phyloP scores from a whole-genome alignment of 2,113 vertebrate genomes.

The Candoia aspera region DNA sequence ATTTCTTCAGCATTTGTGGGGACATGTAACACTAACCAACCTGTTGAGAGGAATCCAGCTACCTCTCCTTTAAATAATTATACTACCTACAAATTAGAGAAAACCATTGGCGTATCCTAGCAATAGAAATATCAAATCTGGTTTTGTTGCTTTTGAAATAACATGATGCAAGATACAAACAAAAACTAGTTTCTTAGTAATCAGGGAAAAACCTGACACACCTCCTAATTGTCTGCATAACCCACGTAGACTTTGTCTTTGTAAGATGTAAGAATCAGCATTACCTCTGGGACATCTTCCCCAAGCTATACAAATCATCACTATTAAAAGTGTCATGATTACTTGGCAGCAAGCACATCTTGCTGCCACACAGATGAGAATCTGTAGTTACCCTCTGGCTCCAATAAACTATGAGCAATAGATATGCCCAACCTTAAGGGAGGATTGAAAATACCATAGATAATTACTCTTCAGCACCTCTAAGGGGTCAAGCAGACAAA shows the following conservation, averaged over 20 bases:
- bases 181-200: conserved; percentile 71
- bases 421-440: conserved; percentile 60
- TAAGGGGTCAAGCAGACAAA: conserved; percentile 52
- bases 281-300: conserved; percentile 72
- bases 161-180: conserved; percentile 64
- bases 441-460: conserved; percentile 38
- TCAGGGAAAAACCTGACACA: conserved; percentile 62
- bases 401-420: conserved; percentile 53
- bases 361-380: conserved; percentile 64
- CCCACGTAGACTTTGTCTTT: conserved; percentile 65
- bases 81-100: conserved; percentile 65
- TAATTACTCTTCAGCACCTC: conserved; percentile 67
- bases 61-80: conserved; percentile 67
- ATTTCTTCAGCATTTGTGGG: conserved; percentile 48
- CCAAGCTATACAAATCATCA: conserved; percentile 68
- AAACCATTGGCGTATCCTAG: conserved; percentile 49
- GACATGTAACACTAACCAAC: conserved; percentile 51
- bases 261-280: conserved; percentile 56
- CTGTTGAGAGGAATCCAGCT: conserved; percentile 59
- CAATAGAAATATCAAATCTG: conserved; percentile 58
- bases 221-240: conserved; percentile 64
- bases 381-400: conserved; percentile 66
- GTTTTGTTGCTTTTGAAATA: conserved; percentile 68
- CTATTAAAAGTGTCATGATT: conserved; percentile 56
- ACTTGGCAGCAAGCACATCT: conserved; percentile 48